Conservation (phyloP, 2,113 vertebrate species). For the Sceloporus tristichus region DNA sequence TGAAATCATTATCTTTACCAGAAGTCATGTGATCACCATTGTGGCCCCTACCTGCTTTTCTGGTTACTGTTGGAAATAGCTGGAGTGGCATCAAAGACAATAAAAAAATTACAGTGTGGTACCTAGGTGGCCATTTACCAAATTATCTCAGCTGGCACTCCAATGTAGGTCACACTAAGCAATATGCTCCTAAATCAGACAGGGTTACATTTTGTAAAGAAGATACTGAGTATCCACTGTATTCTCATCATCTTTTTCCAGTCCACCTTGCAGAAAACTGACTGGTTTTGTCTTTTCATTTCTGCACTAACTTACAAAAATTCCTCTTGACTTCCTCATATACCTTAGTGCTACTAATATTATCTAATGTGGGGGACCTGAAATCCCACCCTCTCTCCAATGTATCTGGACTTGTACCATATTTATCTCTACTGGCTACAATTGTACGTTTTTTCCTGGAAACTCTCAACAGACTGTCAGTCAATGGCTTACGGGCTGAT, state of each 20-base stretch:
- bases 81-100: not conserved
- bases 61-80: not conserved
- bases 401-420: too few species aligned
- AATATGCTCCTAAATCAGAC: not conserved
- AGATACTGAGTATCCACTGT: not conserved
- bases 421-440: too few species aligned
- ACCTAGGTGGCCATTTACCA: not conserved
- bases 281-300: not conserved
- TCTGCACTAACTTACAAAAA: not conserved
- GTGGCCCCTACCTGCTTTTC: not conserved
- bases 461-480: too few species aligned
- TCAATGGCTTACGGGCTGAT: too few species aligned
- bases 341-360: not conserved
- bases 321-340: not conserved
- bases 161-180: not conserved
- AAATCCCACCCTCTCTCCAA: too few species aligned
- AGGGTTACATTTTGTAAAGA: not conserved
- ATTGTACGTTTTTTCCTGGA: too few species aligned
- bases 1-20: not conserved
- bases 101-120: not conserved
- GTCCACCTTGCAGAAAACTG: not conserved
- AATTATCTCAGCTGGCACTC: not conserved
- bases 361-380: too few species aligned
- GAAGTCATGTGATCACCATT: not conserved
- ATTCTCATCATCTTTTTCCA: not conserved